Base-by-base conservation (phyloP, 2,113 vertebrate genomes). In the Microcebus murinus region DNA sequence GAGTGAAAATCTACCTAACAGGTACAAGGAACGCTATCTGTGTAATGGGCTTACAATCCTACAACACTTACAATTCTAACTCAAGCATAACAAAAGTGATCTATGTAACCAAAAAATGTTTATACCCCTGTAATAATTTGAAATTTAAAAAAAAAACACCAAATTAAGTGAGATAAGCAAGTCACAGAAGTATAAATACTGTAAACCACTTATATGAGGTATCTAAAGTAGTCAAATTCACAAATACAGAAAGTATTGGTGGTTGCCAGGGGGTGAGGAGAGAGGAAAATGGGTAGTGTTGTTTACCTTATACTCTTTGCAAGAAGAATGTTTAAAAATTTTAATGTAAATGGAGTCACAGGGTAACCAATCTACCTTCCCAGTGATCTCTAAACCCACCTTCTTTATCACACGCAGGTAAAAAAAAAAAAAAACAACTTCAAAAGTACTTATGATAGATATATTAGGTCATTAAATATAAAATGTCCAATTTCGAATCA, bases 251-350 rank as follows among this genome's bases (percentile, higher is more conserved):
- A 29, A 71, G n/a, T 31, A 52, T 71, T 31, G 45, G 55, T 71
- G 20, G n/a, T 18, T 84, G 52, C 59, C 23, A 27, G 17, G n/a
- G 61, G 14, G 6, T 34, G 1, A 27, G 13, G 13, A 84, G 4
- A 17, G 9, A 15, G n/a, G 14, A 8, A 25, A 45, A 11, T 29
- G 65, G 5, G 31, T 15, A 85, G 29, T 50, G 29, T 4, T 55
- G 45, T 71, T 90, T 71, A 92, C 48, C 20, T 17, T 89, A 1
- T 57, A 65, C 18, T 63, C 25, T 92, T 93, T 86, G 4, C 20
- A 93, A 8, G 76, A 74, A 93, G 92, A 93, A 14, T 31, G 4
- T 87, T 96, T 20, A 93, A 82, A 8, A 63, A 84, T 83, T 90
- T 48, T 91, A 59, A 67, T 91, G 39, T 63, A 57, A 77, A 96